Conservation (phyloP, 2,113 vertebrate species). For the Gnathonemus echidnorhynchus region DNA sequence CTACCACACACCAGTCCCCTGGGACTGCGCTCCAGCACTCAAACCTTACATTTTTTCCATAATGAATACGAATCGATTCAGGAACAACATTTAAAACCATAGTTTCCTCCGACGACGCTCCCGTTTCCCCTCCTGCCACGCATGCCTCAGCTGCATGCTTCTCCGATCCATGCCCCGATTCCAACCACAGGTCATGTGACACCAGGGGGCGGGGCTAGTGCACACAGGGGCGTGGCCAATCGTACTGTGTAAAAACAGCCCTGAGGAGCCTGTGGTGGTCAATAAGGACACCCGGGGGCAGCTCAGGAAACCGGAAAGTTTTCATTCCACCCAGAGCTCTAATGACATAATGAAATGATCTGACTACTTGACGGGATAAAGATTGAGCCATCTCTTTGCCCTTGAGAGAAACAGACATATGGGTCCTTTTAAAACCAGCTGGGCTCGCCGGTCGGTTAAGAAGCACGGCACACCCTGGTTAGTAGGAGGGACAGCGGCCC, state of each 20-base stretch:
- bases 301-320: conserved; percentile 6
- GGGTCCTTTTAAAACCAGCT: conserved; percentile 7
- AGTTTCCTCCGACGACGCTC: neutral
- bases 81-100: neutral
- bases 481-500: neutral
- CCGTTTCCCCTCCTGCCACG: neutral
- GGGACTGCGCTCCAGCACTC: neutral
- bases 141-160: neutral
- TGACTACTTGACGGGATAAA: neutral
- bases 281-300: neutral
- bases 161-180: neutral
- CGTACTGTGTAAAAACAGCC: neutral
- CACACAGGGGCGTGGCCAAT: neutral
- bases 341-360: neutral
- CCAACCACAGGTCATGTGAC: neutral
- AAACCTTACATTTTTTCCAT: neutral
- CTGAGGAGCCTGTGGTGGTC: neutral
- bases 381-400: neutral
- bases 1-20: conserved; percentile 9
- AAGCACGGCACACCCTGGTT: neutral
- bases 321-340: neutral
- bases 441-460: neutral
- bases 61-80: conserved; percentile 20
- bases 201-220: neutral
- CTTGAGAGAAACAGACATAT: neutral